Evolutionary conservation across 1,140 invertebrate genomes (phyloP).

Genomic region (Trichogramma pretiosum): DNA sequence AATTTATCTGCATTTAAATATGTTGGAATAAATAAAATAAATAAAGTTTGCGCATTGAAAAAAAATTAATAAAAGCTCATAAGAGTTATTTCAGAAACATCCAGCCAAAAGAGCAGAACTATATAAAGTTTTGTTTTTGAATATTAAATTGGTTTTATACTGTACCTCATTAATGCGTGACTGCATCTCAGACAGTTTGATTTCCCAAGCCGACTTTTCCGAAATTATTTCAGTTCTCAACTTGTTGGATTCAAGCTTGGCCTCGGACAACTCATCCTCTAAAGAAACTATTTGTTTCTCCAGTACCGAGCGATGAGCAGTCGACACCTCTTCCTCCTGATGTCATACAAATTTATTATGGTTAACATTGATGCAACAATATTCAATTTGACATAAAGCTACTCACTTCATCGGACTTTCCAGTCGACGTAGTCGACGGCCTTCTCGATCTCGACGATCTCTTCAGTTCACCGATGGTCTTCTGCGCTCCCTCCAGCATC

Average conservation of each 20-base stretch:
- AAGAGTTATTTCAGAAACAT: no score
- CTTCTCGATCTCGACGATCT: conserved; percentile 31
- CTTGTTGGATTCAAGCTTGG: conserved; percentile 70
- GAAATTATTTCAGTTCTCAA: conserved; percentile 83
- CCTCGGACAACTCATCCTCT: conserved; percentile 81
- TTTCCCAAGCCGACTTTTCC: conserved; percentile 78
- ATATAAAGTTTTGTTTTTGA: no score
- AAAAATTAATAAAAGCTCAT: no score
- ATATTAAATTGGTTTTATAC: no score
- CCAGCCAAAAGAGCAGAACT: no score
- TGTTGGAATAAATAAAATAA: no score
- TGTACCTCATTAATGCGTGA: conserved; percentile 82
- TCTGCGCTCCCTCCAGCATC: conserved; percentile 79
- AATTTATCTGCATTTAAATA: no score
- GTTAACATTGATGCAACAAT: not conserved
- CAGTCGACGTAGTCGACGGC: conserved; percentile 38
- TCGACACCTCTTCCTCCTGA: conserved; percentile 44
- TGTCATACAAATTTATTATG: not conserved
- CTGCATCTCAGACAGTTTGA: conserved; percentile 81
- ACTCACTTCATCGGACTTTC: conserved; percentile 54
- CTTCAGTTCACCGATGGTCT: conserved; percentile 70
- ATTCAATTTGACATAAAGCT: conserved; percentile 4
- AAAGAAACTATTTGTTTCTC: conserved; percentile 76
- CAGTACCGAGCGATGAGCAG: conserved; percentile 51
- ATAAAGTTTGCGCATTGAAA: no score